phyloP scores from a whole-genome alignment of 2,113 vertebrate genomes.

The Furnarius figulus region DNA sequence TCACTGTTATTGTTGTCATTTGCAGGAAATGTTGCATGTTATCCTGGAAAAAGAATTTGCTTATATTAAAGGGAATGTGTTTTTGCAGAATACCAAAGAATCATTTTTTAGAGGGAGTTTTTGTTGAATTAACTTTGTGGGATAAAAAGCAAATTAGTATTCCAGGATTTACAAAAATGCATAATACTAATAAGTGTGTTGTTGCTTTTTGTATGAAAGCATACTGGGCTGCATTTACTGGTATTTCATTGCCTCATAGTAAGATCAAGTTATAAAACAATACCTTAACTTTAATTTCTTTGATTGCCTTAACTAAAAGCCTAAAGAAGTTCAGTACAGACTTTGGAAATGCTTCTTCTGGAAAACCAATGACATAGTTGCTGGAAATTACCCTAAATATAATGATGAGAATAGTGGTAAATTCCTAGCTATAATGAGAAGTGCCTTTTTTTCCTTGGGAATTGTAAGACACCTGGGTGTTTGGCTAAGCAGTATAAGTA shows the following conservation, averaged over 20 bases:
- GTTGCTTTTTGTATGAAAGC: not conserved
- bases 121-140: not conserved
- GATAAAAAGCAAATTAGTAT: not conserved
- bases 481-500: not conserved
- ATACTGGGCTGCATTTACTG: not conserved
- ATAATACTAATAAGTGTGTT: not conserved
- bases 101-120: not conserved
- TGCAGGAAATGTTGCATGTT: not conserved
- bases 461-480: not conserved
- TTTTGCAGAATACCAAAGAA: not conserved
- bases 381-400: not conserved
- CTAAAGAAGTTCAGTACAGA: not conserved
- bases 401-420: not conserved
- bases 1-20: fast-evolving
- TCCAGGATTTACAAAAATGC: not conserved
- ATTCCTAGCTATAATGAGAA: not conserved
- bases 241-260: not conserved
- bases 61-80: not conserved
- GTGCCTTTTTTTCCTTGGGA: not conserved
- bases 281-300: not conserved
- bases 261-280: not conserved
- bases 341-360: not conserved
- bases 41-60: not conserved
- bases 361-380: not conserved
- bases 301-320: not conserved